Base-by-base conservation (phyloP, 92 coral and sea anemone species). In the Micromussa lordhowensis region DNA sequence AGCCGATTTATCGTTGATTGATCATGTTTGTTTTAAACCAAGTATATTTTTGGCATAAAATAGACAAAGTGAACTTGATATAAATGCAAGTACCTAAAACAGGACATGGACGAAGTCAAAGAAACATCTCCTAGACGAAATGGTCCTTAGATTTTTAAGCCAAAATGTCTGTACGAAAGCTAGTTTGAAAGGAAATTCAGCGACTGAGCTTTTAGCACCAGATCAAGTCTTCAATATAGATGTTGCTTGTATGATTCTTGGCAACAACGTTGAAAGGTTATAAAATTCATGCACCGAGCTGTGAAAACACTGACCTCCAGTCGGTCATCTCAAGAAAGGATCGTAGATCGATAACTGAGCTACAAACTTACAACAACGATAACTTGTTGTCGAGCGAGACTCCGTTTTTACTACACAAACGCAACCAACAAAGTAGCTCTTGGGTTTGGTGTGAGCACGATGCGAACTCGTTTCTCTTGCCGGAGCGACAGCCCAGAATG, bases 251-350 rank as follows among this genome's bases (percentile, higher is more conserved):
- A 16, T 36, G 26, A 73, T 73, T 73, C 5, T 73, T 73, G 49
- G 78, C 29, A 73, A 11, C n/a, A 18, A 73, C 78, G 49, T 34
- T n/a, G n/a, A 11, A 21, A 73, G 10, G 53, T 10, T 34, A 1
- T 8, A 73, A 73, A 73, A 73, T n/a, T n/a, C n/a, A n/a, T 73
- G 36, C n/a, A 73, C 22, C 36, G 7, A 35, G 78, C 36, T 38
- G 49, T 72, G 72, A 24, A 18, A 57, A 51, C n/a, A 58, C 19
- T 84, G 55, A 84, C 73, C 88, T 59, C 55, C n/a, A n/a, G n/a
- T 53, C 4, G 14, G 36, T 35, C 75, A 84, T 80, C 51, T 55
- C 55, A 57, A 32, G 13, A 55, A 51, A 17, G 32, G 59, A 54
- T 73, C 53, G 53, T 36, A 36, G 53, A 58, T 30, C 35, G 63